Evolutionary conservation across 2,113 vertebrate genomes (phyloP), one percentile per base, ranked within the genome.

Genomic region (Oncorhynchus tshawytscha): DNA sequence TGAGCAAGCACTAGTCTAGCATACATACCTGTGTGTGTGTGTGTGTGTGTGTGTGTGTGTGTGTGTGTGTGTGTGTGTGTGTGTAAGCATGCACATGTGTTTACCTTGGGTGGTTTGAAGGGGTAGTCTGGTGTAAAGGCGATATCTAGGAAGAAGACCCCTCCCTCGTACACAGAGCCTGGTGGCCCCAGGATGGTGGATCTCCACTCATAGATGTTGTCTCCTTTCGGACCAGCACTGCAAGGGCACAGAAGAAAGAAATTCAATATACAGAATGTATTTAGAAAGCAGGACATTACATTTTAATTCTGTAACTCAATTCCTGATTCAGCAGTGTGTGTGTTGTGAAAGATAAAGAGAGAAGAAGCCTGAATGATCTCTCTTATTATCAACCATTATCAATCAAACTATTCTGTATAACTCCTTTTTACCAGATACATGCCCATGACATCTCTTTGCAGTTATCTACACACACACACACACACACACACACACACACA

Each of bases 121-220:
- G 97, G 97, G 93, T 99, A 99, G 93, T 99, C 97, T 78, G 97
- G 97, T 82, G 97, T 98, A 95, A 99, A 99, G 75, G 97, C 96
- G 85, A 99, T 99, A 94, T 99, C 97, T 92, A 99, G 93, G 92
- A 98, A 99, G 89, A 99, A 99, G 82, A 98, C 97, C 0, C 97
- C 97, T 87, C 97, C 97, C 92, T 99, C 97, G 31, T 98, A 99
- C 85, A 99, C 97, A 49, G 97, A 99, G 87, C 97, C 97, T 0
- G 97, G 97, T 70, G 97, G 97, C 80, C 97, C 97, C 88, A 99
- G 93, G 93, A 99, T 99, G 90, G 97, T 99, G 25, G 97, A 99
- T 91, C 97, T 95, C 97, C 97, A 99, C 87, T 99, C 97, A 9
- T 99, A 98, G 92, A 99, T 97, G 93, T 98, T 99, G 93, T 99